phyloP scores from a whole-genome alignment of 2,113 vertebrate genomes.

The Pollimyrus isidori region DNA sequence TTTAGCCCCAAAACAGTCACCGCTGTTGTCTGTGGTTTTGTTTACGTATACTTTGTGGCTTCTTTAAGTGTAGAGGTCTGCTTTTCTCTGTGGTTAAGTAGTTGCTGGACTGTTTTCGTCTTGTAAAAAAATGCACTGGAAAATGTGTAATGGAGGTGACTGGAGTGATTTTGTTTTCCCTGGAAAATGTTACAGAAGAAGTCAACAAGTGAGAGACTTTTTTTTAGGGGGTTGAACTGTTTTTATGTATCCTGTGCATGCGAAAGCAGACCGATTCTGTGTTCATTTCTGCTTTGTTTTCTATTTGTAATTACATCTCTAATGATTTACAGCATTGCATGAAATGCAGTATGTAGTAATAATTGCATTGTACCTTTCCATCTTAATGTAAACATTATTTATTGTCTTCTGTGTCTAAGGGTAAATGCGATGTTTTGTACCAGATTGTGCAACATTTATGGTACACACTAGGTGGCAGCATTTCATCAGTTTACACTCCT shows the following conservation, averaged over 20 bases:
- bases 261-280: background rate
- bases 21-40: background rate
- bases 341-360: background rate
- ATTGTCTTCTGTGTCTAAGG: background rate
- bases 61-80: constrained; percentile 1
- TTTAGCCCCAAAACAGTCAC: background rate
- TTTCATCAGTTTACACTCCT: background rate
- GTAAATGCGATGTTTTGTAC: background rate
- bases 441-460: background rate
- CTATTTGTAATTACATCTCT: background rate
- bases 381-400: background rate
- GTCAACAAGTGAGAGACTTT: background rate
- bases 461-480: constrained; percentile 15
- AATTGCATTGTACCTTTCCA: background rate
- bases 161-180: background rate
- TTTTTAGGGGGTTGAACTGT: background rate
- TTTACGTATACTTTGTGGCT: background rate
- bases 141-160: constrained; percentile 17
- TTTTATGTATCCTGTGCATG: background rate
- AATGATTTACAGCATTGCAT: background rate
- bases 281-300: background rate
- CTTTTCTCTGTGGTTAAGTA: background rate
- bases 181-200: constrained; percentile 17
- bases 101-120: constrained; percentile 7
- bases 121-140: constrained; percentile 17